Percentiles rank a stretch among this genome's conserved stretches.
These are phyloP conservation scores for Valencia hispanica DNA, from an alignment of 2,797 vertebrate genomes.

Conservation along the genomic window DNA sequence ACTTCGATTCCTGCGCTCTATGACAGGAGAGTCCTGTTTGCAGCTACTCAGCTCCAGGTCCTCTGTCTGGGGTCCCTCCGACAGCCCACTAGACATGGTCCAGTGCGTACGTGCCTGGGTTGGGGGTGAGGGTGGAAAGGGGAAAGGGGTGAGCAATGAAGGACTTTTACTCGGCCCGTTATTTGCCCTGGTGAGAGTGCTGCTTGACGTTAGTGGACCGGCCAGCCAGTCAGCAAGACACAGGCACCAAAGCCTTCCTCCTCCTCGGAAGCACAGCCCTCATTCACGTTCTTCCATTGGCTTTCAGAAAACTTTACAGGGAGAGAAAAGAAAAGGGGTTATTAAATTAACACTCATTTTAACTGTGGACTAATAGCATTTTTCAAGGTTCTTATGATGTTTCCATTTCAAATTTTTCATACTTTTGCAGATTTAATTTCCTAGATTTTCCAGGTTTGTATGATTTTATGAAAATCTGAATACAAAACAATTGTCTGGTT, in stretches of 20 bases:
- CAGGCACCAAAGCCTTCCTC: conserved; percentile 76
- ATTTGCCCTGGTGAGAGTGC: conserved; percentile 67
- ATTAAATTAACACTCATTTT: conserved; percentile 29
- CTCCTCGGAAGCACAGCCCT: conserved; percentile 77
- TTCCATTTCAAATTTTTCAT: background rate
- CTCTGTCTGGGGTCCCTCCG: conserved; percentile 85
- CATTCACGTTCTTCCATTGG: conserved; percentile 78
- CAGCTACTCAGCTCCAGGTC: conserved; percentile 84
- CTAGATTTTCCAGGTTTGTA: background rate
- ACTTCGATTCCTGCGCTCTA: conserved; percentile 93
- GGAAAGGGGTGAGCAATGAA: conserved; percentile 62
- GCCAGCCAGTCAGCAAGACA: conserved; percentile 73
- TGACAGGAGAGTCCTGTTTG: conserved; percentile 83
- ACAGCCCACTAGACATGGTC: conserved; percentile 92
- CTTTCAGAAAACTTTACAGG: conserved; percentile 76
- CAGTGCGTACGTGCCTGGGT: conserved; percentile 74
- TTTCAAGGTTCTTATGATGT: background rate
- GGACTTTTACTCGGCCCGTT: conserved; percentile 65
- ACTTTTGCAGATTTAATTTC: background rate
- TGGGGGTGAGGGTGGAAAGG: conserved; percentile 71
- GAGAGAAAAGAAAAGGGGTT: conserved; percentile 56
- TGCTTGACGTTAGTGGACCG: conserved; percentile 65
- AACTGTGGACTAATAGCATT: background rate
- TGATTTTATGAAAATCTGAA: background rate
- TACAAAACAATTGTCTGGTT: background rate